Conservation (phyloP, 2,797 vertebrate species). For the Aphelocoma californica region DNA sequence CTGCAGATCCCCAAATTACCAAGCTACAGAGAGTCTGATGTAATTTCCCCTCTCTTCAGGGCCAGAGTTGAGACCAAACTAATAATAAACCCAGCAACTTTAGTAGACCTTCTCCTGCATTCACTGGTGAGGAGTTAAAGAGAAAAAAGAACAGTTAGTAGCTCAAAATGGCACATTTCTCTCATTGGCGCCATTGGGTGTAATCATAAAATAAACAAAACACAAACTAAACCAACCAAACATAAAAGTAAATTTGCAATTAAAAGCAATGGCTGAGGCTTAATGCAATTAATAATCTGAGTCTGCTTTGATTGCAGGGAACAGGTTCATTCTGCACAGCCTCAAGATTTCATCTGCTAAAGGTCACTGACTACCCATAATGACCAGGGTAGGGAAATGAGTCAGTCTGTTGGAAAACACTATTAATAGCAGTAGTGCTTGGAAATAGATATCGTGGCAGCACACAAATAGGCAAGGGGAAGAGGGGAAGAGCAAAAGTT, state of each 20-base stretch:
- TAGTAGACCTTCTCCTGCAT: neutral
- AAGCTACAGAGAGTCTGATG: neutral
- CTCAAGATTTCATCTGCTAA: neutral
- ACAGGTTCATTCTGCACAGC: neutral
- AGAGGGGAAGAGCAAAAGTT: neutral
- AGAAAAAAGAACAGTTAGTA: neutral
- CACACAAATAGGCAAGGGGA: neutral
- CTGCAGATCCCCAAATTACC: neutral
- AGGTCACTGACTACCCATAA: neutral
- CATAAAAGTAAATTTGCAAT: neutral
- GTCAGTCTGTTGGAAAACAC: neutral
- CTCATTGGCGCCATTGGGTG: neutral
- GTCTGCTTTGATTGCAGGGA: neutral
- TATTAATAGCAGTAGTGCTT: neutral
- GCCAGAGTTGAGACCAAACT: neutral
- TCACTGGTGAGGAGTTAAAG: neutral
- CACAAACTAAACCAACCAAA: neutral
- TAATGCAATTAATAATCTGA: neutral
- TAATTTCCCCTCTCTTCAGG: neutral
- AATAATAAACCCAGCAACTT: neutral
- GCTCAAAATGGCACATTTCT: neutral
- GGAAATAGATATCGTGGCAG: neutral
- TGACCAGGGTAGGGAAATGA: neutral
- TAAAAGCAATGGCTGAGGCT: neutral
- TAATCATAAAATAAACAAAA: neutral